Evolutionary conservation across 1,140 invertebrate genomes (phyloP).

Genomic region (Holotrichia oblita): DNA sequence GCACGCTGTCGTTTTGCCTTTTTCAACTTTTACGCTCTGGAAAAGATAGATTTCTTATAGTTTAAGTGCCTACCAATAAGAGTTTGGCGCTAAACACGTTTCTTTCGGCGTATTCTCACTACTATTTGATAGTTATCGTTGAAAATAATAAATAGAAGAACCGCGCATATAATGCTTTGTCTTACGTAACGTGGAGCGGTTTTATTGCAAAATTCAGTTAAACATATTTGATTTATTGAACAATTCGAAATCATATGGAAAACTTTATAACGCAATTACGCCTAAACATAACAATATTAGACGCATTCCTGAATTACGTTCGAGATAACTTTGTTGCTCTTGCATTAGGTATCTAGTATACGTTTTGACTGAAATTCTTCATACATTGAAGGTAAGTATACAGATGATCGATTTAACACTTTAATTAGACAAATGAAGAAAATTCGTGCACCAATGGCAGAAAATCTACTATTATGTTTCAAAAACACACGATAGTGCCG

Average conservation of each 20-base stretch:
- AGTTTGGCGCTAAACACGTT: background rate
- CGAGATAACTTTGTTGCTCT: background rate
- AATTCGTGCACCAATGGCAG: too few species aligned
- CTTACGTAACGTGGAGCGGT: background rate
- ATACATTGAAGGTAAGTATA: too few species aligned
- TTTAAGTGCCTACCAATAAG: conserved; percentile 19
- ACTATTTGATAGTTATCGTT: background rate
- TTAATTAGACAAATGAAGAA: too few species aligned
- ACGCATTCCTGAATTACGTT: background rate
- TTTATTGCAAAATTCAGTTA: conserved; percentile 17
- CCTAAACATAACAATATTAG: background rate
- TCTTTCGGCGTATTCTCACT: background rate
- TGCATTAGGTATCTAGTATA: background rate
- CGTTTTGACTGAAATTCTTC: too few species aligned
- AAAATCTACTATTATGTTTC: too few species aligned
- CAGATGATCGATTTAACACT: too few species aligned
- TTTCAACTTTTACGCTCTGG: background rate
- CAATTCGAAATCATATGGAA: conserved; percentile 7
- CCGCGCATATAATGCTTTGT: background rate
- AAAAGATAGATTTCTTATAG: background rate
- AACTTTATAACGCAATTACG: conserved; percentile 9
- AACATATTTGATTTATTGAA: conserved; percentile 15
- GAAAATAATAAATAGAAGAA: conserved; percentile 11
- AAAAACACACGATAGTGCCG: too few species aligned
- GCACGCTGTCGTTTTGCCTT: background rate